These are phyloP conservation scores for Crioceris asparagi DNA, from an alignment of 2,888 invertebrate genomes.

Conservation along the genomic window DNA sequence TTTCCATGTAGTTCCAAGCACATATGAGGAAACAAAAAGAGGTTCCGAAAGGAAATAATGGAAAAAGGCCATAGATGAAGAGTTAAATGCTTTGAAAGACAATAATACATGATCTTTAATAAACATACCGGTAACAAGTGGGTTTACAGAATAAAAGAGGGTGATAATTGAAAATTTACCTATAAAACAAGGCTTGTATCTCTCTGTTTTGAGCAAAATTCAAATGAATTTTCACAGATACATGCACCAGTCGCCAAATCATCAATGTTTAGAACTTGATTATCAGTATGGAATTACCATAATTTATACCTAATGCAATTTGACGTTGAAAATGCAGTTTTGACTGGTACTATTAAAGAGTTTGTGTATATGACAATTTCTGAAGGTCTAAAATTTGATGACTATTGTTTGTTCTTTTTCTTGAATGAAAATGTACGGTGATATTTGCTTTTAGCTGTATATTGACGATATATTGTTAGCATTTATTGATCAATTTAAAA, in stretches of 20 bases:
- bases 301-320: constrained; percentile 10
- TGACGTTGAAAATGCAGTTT: constrained; percentile 10
- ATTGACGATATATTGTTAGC: constrained; percentile 10
- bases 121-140: constrained; percentile 6
- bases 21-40: constrained; percentile 8
- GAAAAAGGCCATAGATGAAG: constrained; percentile 11
- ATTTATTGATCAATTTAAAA: constrained; percentile 4
- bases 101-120: constrained; percentile 12
- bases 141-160: constrained; percentile 12
- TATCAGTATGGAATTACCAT: constrained; percentile 7
- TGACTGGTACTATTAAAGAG: constrained; percentile 8
- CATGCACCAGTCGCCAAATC: constrained; percentile 9
- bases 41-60: constrained; percentile 11
- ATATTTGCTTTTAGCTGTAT: constrained; percentile 8
- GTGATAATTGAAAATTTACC: no score
- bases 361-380: constrained; percentile 11
- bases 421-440: constrained; percentile 6
- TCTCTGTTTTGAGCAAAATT: background rate
- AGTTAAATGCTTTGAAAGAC: constrained; percentile 9
- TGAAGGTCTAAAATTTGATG: constrained; percentile 9
- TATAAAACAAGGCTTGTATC: no score
- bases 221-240: constrained; percentile 4
- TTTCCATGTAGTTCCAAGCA: constrained; percentile 7
- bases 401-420: constrained; percentile 12
- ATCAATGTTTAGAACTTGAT: constrained; percentile 9